Percentiles rank a stretch among this genome's conserved stretches.
Evolutionary conservation across 2,113 vertebrate genomes (phyloP).

Genomic region (Aphyosemion australe): DNA sequence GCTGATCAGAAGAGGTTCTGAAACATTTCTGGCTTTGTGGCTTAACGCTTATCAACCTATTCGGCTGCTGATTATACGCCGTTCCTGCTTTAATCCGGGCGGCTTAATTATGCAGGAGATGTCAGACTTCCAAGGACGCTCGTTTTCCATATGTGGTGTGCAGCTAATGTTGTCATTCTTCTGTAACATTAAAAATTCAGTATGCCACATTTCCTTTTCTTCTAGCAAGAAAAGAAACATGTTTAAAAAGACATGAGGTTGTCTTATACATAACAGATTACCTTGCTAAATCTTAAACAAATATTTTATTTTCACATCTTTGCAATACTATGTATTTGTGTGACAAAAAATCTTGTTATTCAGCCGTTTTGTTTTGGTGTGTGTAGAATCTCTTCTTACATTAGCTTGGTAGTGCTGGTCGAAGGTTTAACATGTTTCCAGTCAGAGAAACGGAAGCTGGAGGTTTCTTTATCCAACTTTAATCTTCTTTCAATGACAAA

Average conservation of each 20-base stretch:
- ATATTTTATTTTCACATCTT: too few relatives aligned
- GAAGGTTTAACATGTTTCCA: too few relatives aligned
- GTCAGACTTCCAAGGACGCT: conserved; percentile 64
- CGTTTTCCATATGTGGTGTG: conserved; percentile 44
- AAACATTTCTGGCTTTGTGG: conserved; percentile 64
- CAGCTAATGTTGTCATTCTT: conserved; percentile 60
- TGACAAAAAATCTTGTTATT: too few relatives aligned
- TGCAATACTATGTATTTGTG: too few relatives aligned
- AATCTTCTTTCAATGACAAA: too few relatives aligned
- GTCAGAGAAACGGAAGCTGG: too few relatives aligned
- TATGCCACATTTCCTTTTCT: conserved; percentile 25
- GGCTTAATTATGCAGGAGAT: conserved; percentile 77
- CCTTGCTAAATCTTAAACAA: background rate
- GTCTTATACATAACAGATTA: background rate
- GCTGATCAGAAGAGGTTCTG: conserved; percentile 56
- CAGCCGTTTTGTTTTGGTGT: too few relatives aligned
- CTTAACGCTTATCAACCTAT: conserved; percentile 70
- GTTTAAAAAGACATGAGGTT: background rate
- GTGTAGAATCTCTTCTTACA: too few relatives aligned
- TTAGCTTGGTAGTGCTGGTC: too few relatives aligned
- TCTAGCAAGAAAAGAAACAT: conserved; percentile 13
- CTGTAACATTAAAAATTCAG: conserved; percentile 24
- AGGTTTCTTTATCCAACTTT: too few relatives aligned
- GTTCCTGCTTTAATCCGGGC: conserved; percentile 68
- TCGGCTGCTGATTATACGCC: conserved; percentile 64